A percentile compares a stretch with the other conserved stretches of the same genome.
Evolutionary conservation across 2,888 invertebrate genomes (phyloP).

Genomic region (Antheraea yamamai): DNA sequence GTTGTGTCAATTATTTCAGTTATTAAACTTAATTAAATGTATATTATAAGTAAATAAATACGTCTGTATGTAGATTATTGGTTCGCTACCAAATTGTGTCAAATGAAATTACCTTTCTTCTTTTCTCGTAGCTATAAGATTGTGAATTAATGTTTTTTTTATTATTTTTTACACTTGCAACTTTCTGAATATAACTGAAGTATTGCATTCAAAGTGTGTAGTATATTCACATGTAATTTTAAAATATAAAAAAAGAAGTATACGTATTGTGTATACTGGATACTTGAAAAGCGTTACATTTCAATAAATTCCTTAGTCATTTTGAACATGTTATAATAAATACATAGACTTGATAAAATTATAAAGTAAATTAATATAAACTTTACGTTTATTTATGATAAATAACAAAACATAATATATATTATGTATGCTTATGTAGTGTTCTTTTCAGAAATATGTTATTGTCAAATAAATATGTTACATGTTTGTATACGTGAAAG

Average conservation of each 20-base stretch:
- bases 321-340: neutral
- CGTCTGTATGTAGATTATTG: neutral
- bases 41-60: neutral
- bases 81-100: neutral
- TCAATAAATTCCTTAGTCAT: neutral
- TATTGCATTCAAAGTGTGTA: neutral
- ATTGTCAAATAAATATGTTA: too few species aligned
- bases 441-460: too few species aligned
- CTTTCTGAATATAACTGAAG: neutral
- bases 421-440: too few species aligned
- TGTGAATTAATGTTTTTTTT: neutral
- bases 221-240: neutral
- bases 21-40: neutral
- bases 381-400: neutral
- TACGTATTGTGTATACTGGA: neutral
- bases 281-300: neutral
- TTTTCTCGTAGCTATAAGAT: neutral
- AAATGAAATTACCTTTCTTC: neutral
- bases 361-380: neutral
- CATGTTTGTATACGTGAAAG: too few species aligned
- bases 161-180: neutral
- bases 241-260: neutral
- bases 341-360: neutral
- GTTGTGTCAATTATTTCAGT: conserved; percentile 15
- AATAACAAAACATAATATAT: neutral